Evolutionary conservation across 2,797 vertebrate genomes (phyloP).

Genomic region (Synaphobranchus kaupii): DNA sequence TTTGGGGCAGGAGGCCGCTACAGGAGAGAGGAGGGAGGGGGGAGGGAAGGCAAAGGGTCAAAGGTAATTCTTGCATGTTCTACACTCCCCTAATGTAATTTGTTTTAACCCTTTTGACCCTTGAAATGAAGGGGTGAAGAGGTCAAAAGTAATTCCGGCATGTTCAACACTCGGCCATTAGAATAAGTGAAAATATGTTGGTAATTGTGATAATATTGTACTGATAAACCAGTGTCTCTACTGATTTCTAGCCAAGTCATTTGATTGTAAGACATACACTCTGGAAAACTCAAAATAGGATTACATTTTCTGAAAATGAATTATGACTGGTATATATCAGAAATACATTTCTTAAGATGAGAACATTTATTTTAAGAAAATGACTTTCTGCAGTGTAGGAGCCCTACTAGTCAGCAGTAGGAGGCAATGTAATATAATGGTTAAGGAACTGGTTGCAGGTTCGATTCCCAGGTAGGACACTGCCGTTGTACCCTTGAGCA

Average conservation of each 20-base stretch:
- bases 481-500: too few relatives aligned
- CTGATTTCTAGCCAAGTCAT: too few relatives aligned
- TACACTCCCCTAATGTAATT: neutral
- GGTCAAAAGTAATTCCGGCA: neutral
- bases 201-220: too few relatives aligned
- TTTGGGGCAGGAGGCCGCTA: conserved; percentile 61
- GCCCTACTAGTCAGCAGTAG: neutral
- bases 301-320: neutral
- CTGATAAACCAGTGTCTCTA: too few relatives aligned
- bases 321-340: neutral
- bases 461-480: too few relatives aligned
- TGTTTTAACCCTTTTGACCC: too few relatives aligned
- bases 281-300: neutral
- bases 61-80: neutral
- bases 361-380: neutral
- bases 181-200: too few relatives aligned
- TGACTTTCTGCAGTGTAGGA: neutral
- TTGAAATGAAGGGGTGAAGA: neutral
- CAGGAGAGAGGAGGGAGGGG: neutral
- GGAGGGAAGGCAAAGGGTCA: neutral
- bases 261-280: too few relatives aligned
- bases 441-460: too few relatives aligned
- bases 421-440: too few relatives aligned
- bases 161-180: too few relatives aligned
- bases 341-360: neutral